Conservation (phyloP, 2,888 invertebrate species). For the Pristionchus japonicus region DNA sequence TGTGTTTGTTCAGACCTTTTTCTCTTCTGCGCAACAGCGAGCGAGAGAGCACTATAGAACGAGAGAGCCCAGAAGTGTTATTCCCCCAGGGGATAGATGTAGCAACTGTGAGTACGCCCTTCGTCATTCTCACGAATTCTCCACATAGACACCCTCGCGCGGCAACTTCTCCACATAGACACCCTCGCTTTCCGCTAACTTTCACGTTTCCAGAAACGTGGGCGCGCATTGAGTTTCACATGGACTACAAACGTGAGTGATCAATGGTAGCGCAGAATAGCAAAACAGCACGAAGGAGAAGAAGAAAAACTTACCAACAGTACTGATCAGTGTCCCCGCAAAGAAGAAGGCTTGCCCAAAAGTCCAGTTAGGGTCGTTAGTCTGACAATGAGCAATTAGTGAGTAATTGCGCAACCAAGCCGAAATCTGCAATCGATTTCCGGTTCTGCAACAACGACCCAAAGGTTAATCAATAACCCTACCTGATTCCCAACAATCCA, state of each 20-base stretch:
- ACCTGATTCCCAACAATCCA: conserved; percentile 79
- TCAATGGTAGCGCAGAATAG: no score
- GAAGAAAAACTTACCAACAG: conserved; percentile 86
- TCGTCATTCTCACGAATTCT: not conserved
- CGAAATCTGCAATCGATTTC: no score
- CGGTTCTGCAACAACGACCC: no score
- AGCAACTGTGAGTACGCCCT: not conserved
- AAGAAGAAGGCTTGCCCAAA: conserved; percentile 92
- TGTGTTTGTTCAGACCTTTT: not conserved
- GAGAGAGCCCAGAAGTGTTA: not conserved
- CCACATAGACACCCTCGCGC: not conserved
- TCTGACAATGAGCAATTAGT: not conserved
- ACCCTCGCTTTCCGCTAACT: not conserved
- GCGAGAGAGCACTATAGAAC: not conserved
- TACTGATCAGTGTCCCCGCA: conserved; percentile 89
- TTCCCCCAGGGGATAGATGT: not conserved
- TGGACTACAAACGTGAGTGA: not conserved
- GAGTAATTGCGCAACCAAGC: not conserved
- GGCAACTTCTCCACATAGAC: not conserved
- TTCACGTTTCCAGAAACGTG: not conserved
- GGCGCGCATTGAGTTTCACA: not conserved
- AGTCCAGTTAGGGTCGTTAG: conserved; percentile 88
- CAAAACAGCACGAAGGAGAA: no score
- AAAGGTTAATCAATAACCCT: no score
- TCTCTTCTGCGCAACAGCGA: not conserved